Evolutionary conservation across 2,888 invertebrate species (phyloP).

Genomic region (Macrosiphum euphorbiae): DNA sequence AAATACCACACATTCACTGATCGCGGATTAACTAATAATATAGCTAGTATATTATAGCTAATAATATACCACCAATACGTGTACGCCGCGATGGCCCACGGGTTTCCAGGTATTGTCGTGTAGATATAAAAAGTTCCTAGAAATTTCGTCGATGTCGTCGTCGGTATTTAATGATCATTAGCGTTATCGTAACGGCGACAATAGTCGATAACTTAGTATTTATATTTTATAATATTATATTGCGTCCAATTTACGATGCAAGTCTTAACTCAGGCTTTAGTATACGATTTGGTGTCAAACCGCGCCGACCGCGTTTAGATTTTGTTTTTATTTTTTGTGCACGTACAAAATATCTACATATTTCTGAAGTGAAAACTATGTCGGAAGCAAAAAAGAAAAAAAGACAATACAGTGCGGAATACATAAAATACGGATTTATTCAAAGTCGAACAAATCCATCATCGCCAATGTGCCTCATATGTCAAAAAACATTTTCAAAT

Average conservation of each 20-base stretch:
- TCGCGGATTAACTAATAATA: slow-evolving; percentile 20
- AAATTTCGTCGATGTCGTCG: neutral
- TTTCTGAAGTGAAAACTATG: slow-evolving; percentile 23
- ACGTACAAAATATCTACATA: slow-evolving; percentile 28
- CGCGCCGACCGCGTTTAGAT: neutral
- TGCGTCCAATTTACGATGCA: neutral
- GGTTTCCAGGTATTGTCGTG: slow-evolving; percentile 17
- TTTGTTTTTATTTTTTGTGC: slow-evolving; percentile 22
- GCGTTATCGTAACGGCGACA: neutral
- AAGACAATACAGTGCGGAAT: slow-evolving; percentile 29
- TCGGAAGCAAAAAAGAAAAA: slow-evolving; percentile 30
- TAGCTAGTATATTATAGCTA: neutral
- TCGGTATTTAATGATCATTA: neutral
- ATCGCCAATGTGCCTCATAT: no score
- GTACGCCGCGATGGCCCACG: neutral
- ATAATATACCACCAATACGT: slow-evolving; percentile 21
- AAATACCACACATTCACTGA: slow-evolving; percentile 24
- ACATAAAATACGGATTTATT: slow-evolving; percentile 13
- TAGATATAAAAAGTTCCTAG: slow-evolving; percentile 28
- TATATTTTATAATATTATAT: neutral
- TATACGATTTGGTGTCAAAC: slow-evolving; percentile 15
- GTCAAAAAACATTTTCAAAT: no score
- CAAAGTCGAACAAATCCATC: no score
- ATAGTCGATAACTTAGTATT: slow-evolving; percentile 11
- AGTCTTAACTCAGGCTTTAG: neutral